Base-by-base conservation (phyloP, 2,797 vertebrate species). In the Saguinus oedipus region DNA sequence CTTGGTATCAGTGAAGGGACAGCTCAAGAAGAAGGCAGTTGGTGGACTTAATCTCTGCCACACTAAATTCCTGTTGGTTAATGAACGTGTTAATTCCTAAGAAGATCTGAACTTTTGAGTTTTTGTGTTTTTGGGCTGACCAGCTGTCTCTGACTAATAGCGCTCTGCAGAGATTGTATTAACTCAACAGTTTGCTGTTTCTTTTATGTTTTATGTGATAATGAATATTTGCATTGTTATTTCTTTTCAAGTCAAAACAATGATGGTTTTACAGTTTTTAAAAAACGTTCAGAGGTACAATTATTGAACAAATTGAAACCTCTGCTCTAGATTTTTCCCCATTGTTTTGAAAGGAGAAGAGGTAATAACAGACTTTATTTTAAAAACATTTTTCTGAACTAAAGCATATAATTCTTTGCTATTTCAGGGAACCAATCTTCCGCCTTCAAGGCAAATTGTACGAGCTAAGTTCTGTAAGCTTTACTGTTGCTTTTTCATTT, bases 381-480 rank as follows among this genome's bases (percentile, higher is more conserved):
- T 74, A 89, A 97, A 98, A 97, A 96, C 94, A 97, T 98, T 98
- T 98, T 98, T 98, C 97, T 98, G 97, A 98, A 98, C 98, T 99
- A 98, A 98, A 98, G 98, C 98, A 98, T 98, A 98, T 98, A 98
- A 98, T 99, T 98, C 97, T 98, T 99, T 98, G 96, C 99, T 98
- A 98, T 99, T 99, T 98, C 98, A 99, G 99, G 98, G 98, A 98
- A 98, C 99, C 98, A 99, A 99, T 99, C 98, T 99, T 98, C 99
- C 99, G 98, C 99, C 99, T 98, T 99, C 99, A 98, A 99, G 99
- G 98, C 99, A 99, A 99, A 99, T 99, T 99, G 99, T 99, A 99
- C 99, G 99, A 99, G 99, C 98, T 99, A 99, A 99, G 98, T 99
- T 99, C 98, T 99, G 99, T 99, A 99, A 99, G 98, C 98, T 98